Conservation (phyloP, 1,140 invertebrate genomes). For the Trinorchestia longiramus region DNA sequence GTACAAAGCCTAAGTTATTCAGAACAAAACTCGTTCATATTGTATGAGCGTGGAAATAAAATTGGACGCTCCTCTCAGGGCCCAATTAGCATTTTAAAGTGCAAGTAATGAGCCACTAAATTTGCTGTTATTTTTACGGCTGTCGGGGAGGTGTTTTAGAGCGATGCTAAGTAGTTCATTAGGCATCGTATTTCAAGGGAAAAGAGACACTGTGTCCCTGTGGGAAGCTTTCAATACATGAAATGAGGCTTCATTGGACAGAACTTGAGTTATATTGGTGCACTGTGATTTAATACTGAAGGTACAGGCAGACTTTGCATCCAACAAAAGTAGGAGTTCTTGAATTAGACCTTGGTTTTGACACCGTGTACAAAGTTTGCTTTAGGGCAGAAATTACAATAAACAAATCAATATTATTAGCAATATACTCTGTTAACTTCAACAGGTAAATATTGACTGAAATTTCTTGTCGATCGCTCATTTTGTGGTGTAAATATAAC, state of each 20-base stretch:
- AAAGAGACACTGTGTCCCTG: not conserved
- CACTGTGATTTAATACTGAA: not conserved
- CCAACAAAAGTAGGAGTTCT: not conserved
- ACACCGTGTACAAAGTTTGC: not conserved
- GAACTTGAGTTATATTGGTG: not conserved
- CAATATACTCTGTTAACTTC: not conserved
- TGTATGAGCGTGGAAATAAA: not conserved
- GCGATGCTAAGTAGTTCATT: not conserved
- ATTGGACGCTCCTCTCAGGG: not conserved
- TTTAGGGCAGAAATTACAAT: not conserved
- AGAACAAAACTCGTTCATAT: not conserved
- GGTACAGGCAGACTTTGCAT: not conserved
- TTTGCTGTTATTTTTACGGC: not conserved
- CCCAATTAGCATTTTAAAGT: constrained; percentile 1
- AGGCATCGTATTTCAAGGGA: not conserved
- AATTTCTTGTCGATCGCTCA: not conserved
- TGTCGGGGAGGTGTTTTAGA: not conserved
- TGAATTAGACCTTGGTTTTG: not conserved
- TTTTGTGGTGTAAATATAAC: not conserved
- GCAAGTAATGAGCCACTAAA: constrained; percentile 7
- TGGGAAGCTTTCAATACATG: not conserved
- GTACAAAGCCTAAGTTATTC: not conserved
- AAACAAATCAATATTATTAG: not conserved
- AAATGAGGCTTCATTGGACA: not conserved
- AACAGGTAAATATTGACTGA: not conserved